Conservation (phyloP, 2,113 vertebrate species). For the Barnardius zonarius region DNA sequence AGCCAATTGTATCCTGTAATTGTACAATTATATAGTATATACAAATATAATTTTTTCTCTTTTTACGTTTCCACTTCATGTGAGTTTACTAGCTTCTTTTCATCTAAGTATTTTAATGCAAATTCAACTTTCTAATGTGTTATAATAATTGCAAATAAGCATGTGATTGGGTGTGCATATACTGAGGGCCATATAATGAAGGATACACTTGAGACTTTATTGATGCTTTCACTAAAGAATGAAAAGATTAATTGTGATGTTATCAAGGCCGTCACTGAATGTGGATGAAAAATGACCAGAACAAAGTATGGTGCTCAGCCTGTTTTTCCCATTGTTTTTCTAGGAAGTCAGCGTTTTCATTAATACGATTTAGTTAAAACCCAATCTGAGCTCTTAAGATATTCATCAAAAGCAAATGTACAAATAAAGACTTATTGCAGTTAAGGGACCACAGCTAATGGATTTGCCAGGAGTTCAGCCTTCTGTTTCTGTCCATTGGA, state of each 20-base stretch:
- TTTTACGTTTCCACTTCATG: neutral
- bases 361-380: neutral
- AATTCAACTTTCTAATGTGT: neutral
- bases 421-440: neutral
- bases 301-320: neutral
- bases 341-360: neutral
- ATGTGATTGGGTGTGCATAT: neutral
- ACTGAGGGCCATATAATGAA: neutral
- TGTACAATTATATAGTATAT: neutral
- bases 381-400: neutral
- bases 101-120: neutral
- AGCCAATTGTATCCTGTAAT: neutral
- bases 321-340: neutral
- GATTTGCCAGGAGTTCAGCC: neutral
- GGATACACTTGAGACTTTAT: neutral
- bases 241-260: neutral
- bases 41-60: neutral
- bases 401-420: neutral
- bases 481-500: neutral
- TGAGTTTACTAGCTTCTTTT: neutral
- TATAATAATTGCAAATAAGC: neutral
- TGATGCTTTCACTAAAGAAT: neutral
- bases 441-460: neutral
- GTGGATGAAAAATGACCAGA: neutral
- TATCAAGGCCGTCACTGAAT: neutral